phyloP scores from a whole-genome alignment of 2,113 vertebrate species.

The Hyaena hyaena region DNA sequence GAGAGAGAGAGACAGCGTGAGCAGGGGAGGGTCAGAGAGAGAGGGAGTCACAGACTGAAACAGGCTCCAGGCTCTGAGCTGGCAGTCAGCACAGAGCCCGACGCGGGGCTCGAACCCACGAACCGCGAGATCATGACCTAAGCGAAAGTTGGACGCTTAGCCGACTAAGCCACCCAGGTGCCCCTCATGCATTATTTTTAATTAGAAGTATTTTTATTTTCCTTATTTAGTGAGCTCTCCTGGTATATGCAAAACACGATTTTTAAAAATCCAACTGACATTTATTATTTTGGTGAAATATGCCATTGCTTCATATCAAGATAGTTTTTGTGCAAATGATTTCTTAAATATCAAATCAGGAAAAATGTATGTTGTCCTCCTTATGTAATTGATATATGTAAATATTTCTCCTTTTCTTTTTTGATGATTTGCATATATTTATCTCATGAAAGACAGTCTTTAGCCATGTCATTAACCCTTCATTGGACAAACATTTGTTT shows the following conservation, averaged over 20 bases:
- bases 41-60: too few relatives aligned
- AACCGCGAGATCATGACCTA: too few relatives aligned
- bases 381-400: background rate
- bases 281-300: background rate
- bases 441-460: background rate
- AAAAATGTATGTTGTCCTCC: slow-evolving; percentile 5
- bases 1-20: too few relatives aligned
- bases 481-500: slow-evolving; percentile 14
- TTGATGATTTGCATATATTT: slow-evolving; percentile 1
- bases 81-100: too few relatives aligned
- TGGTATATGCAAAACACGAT: background rate
- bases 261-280: background rate
- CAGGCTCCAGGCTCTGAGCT: too few relatives aligned
- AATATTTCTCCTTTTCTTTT: background rate
- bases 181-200: background rate
- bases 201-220: slow-evolving; percentile 14
- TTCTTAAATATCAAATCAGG: background rate
- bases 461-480: background rate
- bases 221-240: background rate
- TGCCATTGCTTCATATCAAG: background rate
- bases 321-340: background rate
- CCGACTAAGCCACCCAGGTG: too few relatives aligned
- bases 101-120: too few relatives aligned
- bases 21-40: too few relatives aligned
- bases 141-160: too few relatives aligned